Evolutionary conservation across 2,113 vertebrate genomes (phyloP), one percentile per base, ranked within the genome.

Genomic region (Balaeniceps rex): DNA sequence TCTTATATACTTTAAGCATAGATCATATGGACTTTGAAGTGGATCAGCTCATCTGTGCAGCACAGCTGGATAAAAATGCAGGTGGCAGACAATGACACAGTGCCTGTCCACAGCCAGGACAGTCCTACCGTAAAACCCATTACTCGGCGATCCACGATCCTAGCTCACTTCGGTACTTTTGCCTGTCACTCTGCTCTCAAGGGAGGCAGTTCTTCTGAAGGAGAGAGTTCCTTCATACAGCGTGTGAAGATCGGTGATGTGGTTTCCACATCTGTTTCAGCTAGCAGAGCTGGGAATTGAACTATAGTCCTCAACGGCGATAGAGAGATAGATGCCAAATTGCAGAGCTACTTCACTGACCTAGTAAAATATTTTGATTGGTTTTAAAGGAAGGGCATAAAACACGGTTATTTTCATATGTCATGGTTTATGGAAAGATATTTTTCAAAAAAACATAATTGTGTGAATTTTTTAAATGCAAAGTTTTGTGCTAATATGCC

Each of bases 331-430:
- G 70, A 52, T 79, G 84, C 80, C 78, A 93, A 93, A 88, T 90
- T 64, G 65, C 87, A 10, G 52, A 92, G 82, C 54, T 87, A 78
- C 85, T 96, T 95, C 71, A 44, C 79, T 93, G 58, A 85, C 94
- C 57, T 93, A 90, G 74, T 95, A 92, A 97, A 98, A 97, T 96
- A 93, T 97, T 97, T 95, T 96, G 51, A 21, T 93, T 96, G 55
- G 74, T 94, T 95, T 77, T 91, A 94, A 87, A 89, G 82, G 72
- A 88, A 90, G 22, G n/a, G 16, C 63, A 77, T 93, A 90, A 95
- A 97, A 68, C 26, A 34, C 11, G 4, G 55, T 52, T 96, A 80
- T 96, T 97, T 97, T 92, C 55, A 52, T 78, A 65, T 55, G 44
- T 93, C 94, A 95, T 86, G 49, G 58, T 54, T 92, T 96, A 94